Conservation (phyloP, 2,797 vertebrate genomes). For the Acanthurus tractus region DNA sequence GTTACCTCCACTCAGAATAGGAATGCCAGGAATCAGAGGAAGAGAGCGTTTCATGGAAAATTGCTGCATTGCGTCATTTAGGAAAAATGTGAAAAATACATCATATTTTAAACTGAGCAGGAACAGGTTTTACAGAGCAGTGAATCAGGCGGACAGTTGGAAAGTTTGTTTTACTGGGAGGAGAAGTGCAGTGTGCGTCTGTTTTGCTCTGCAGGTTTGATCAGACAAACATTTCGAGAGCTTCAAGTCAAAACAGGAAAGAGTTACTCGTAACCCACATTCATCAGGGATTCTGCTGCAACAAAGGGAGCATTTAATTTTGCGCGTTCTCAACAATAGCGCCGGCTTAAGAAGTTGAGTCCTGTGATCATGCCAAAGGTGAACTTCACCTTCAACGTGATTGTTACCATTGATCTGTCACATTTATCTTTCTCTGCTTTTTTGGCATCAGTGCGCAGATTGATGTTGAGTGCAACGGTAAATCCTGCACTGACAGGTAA, state of each 20-base stretch:
- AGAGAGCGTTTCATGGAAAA: slow-evolving; percentile 49
- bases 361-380: slow-evolving; percentile 64
- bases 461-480: slow-evolving; percentile 44
- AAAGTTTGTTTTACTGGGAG: slow-evolving; percentile 44
- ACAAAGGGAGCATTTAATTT: slow-evolving; percentile 56
- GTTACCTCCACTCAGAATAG: slow-evolving; percentile 19
- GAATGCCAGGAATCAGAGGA: slow-evolving; percentile 39
- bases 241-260: slow-evolving; percentile 80
- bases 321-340: slow-evolving; percentile 41
- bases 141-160: slow-evolving; percentile 34
- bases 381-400: slow-evolving; percentile 14
- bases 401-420: slow-evolving; percentile 49
- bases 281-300: slow-evolving; percentile 50
- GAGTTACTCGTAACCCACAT: slow-evolving; percentile 36
- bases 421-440: slow-evolving; percentile 49
- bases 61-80: slow-evolving; percentile 23
- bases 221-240: slow-evolving; percentile 45
- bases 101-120: slow-evolving; percentile 2
- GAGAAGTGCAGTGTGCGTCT: slow-evolving; percentile 21
- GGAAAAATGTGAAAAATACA: slow-evolving; percentile 26
- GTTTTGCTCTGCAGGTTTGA: slow-evolving; percentile 51
- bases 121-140: background rate
- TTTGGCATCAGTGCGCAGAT: slow-evolving; percentile 38
- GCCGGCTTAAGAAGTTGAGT: slow-evolving; percentile 49
- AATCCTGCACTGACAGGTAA: slow-evolving; percentile 64